Evolutionary conservation across 2,888 invertebrate species (phyloP), one percentile per base, ranked within the genome.

Genomic region (Epirrhoe alternata): DNA sequence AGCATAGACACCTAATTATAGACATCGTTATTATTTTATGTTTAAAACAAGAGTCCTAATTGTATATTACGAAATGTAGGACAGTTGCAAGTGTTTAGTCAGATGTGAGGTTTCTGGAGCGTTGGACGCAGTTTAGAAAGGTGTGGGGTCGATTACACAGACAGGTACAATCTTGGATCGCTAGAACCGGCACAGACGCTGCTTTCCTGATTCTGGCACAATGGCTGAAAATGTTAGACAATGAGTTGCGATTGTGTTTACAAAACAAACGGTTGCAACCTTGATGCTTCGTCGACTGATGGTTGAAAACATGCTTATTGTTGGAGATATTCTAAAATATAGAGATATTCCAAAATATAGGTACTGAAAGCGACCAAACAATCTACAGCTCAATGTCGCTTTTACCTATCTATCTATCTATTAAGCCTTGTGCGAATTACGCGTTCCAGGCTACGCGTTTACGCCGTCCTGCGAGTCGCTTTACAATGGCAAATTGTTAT

Each of bases 231-330:
- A 75, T 73, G 74, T 69, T 78, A 83, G 78, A 87, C 85, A 86
- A 87, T 83, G 79, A 72, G 69, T 72, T 77, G 77, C 76, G 81
- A 80, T 80, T 73, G 78, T 84, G 78, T 83, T 83, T 85, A 82
- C 81, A 77, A 83, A 86, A 84, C 77, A 83, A 78, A 79, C 75
- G 74, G 68, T 61, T 64, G 65, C 78, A 83, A 77, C 86, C 85
- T 86, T 83, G 84, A 73, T 71, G 80, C 75, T 70, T 53, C 35
- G 57, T 35, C 47, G 47, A 24, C 51, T 52, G 52, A 45, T 57
- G 17, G 16, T 51, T 63, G 12, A 58, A 10, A n/a, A 42, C 42
- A 10, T 35, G 30, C 14, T 53, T 31, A 33, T 53, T 59, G 51
- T 30, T 35, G 35, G 14, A 1, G 14, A 16, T 47, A 47, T 24